These are phyloP conservation scores for Oxycera nigricornis DNA, from an alignment of 2,888 invertebrate genomes.

Conservation along the genomic window DNA sequence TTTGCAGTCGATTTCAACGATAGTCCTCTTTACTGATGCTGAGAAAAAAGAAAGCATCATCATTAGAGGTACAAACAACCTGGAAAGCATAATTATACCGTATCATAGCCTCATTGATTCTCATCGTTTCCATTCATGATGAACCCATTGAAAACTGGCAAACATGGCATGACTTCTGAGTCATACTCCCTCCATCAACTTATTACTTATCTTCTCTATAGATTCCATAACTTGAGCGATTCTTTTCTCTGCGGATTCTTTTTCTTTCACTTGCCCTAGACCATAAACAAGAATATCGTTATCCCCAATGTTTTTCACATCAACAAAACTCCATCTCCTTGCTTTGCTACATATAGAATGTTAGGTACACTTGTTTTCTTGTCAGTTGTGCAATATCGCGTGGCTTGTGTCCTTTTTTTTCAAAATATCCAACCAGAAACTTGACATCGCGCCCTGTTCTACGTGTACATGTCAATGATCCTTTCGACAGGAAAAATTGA, in stretches of 20 bases:
- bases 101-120: constrained; percentile 47
- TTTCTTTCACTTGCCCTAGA: constrained; percentile 1
- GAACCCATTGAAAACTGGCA: constrained; percentile 43
- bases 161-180: background rate
- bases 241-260: constrained; percentile 31
- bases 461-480: constrained; percentile 43
- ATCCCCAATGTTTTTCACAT: background rate
- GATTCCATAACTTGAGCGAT: constrained; percentile 5
- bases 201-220: background rate
- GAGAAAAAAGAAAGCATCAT: constrained; percentile 39
- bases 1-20: background rate
- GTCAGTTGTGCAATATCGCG: background rate
- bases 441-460: constrained; percentile 34
- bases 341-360: too few species aligned
- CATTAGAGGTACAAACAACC: constrained; percentile 40
- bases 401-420: constrained; percentile 12
- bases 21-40: background rate
- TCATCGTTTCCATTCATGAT: constrained; percentile 46
- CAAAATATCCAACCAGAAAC: background rate
- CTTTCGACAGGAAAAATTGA: constrained; percentile 45
- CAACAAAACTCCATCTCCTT: background rate
- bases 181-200: background rate
- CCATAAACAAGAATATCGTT: constrained; percentile 19
- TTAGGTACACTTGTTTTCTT: background rate
- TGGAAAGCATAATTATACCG: constrained; percentile 44